These are phyloP conservation scores for Parasteatoda tepidariorum DNA, from an alignment of 1,140 invertebrate genomes.

Conservation along the genomic window DNA sequence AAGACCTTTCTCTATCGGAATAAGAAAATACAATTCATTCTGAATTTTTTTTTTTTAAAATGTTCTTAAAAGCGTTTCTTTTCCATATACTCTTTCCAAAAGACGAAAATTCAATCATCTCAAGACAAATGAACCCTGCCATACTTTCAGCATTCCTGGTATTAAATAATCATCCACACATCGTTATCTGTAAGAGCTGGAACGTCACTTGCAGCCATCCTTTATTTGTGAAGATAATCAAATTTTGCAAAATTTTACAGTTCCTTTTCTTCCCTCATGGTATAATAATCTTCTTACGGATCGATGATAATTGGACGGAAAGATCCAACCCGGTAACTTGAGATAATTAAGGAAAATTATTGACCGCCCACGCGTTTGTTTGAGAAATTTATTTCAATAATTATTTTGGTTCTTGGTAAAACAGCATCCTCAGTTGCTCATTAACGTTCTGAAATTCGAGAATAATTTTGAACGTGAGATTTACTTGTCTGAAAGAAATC, in stretches of 20 bases:
- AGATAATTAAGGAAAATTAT: slow-evolving; percentile 40
- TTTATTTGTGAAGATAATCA: neutral
- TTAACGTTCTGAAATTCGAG: slow-evolving; percentile 19
- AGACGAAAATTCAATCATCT: no score
- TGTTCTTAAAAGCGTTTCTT: no score
- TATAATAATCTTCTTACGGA: neutral
- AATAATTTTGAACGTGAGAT: neutral
- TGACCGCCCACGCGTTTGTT: slow-evolving; percentile 1
- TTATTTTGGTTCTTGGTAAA: slow-evolving; percentile 16
- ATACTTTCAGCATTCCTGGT: no score
- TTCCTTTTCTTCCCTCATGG: neutral
- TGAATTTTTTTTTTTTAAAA: no score
- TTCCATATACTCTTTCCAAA: no score
- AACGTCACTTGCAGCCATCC: neutral
- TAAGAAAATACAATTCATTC: no score
- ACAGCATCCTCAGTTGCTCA: neutral
- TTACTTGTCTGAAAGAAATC: neutral
- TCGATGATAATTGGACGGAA: slow-evolving; percentile 39
- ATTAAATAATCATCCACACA: neutral
- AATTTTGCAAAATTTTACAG: neutral
- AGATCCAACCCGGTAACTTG: neutral
- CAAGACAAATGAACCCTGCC: no score
- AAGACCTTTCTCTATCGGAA: no score
- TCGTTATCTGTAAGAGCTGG: neutral
- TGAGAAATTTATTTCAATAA: slow-evolving; percentile 45